Base-by-base conservation (phyloP, 2,888 invertebrate species). In the Microchrysa polita region DNA sequence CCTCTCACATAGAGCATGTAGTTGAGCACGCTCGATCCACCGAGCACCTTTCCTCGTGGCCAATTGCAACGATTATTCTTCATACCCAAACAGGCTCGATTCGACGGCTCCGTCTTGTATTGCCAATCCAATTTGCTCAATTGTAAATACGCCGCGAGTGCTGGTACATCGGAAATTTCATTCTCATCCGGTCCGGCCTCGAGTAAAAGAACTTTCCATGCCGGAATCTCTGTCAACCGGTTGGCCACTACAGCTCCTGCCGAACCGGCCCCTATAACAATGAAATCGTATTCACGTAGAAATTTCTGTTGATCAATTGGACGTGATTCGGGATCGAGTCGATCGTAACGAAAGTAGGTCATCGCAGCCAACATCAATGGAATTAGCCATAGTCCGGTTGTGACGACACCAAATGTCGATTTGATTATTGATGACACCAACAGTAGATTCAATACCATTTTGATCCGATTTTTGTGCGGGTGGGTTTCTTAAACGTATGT, bases 1-100 rank as follows among this genome's bases (percentile, higher is more conserved):
- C 96, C 96, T 76, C 96, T 86, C 0, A 95, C 93, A 82, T 96
- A 96, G 2, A 96, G 87, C 96, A 96, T 95, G 82, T 94, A 94
- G 82, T 96, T 96, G 0, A 96, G 86, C 0, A 93, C 92, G 78
- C 93, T 93, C 0, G 93, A 93, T 0, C 96, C 96, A 1, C 97
- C 97, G 0, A 97, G 87, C 1, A 96, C 94, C 83, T 94, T 95
- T 20, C 94, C 94, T 63, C 97, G 86, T 0, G 95, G 94, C 95
- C 94, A 95, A 82, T 93, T 94, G 84, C 95, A 95, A 73, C 92
- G 88, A 63, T 90, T 91, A 76, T 91, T 91, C 79, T 92, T 91
- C 90, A 95, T 93, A 14, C 92, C 94, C 75, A 94, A 85, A 78
- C 95, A 95, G 0, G 94, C 93, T 79, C 89, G 90, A 76, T 89